phyloP scores from a whole-genome alignment of 1,140 invertebrate species.

The Acromyrmex charruanus region DNA sequence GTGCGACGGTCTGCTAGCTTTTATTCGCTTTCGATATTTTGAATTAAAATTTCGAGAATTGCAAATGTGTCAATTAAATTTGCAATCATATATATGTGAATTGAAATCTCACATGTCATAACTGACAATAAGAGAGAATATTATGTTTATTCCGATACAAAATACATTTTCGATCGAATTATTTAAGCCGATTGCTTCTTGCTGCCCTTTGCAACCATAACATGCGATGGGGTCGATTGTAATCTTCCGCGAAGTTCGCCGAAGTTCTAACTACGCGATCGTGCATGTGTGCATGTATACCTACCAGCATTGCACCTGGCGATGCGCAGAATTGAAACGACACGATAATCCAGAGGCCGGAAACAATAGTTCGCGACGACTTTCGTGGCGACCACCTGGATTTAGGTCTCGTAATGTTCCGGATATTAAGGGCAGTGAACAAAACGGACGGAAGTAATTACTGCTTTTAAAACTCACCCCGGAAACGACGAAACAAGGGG shows the following conservation, averaged over 20 bases:
- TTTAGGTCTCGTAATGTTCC: slow-evolving; percentile 66
- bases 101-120: not conserved
- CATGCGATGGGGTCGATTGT: slow-evolving; percentile 30
- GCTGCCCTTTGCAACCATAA: slow-evolving; percentile 18
- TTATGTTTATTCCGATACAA: not conserved
- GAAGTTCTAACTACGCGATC: slow-evolving; percentile 1
- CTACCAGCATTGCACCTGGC: slow-evolving; percentile 73
- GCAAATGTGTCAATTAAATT: too few species aligned
- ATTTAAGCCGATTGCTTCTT: not conserved
- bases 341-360: slow-evolving; percentile 62
- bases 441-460: slow-evolving; percentile 83
- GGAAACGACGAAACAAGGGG: slow-evolving; percentile 54
- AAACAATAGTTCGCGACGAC: slow-evolving; percentile 75
- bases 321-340: slow-evolving; percentile 72
- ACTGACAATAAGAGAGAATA: not conserved
- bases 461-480: slow-evolving; percentile 71
- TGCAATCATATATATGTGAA: too few species aligned
- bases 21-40: not conserved
- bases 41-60: not conserved
- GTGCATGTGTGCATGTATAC: not conserved
- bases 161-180: not conserved
- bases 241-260: slow-evolving; percentile 33
- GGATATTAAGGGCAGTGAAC: slow-evolving; percentile 80
- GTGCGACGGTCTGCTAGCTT: not conserved
- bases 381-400: slow-evolving; percentile 77